These are phyloP conservation scores for Heliconius eleuchia DNA, from an alignment of 1,140 invertebrate species.

Conservation along the genomic window DNA sequence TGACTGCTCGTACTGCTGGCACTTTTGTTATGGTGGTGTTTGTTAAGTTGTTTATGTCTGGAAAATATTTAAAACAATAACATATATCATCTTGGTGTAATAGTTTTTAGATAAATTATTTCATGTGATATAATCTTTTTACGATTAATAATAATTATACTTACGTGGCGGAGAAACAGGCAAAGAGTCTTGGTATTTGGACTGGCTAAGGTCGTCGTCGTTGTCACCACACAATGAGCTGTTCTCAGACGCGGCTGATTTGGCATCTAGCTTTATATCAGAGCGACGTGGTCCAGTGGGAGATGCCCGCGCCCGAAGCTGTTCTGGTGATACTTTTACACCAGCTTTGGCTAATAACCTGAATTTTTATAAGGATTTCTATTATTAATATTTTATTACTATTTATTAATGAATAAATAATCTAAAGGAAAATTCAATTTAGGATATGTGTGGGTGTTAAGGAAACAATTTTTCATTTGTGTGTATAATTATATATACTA, in stretches of 20 bases:
- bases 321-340: conserved; percentile 92
- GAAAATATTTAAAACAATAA: background rate
- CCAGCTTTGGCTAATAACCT: conserved; percentile 92
- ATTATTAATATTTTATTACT: too few species aligned
- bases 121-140: background rate
- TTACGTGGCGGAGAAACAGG: conserved; percentile 81
- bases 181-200: conserved; percentile 73
- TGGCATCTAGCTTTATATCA: conserved; percentile 88
- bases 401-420: background rate
- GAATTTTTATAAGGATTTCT: background rate
- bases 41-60: conserved; percentile 82
- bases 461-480: too few species aligned
- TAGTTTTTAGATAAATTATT: background rate
- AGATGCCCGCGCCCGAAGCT: conserved; percentile 89
- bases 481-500: too few species aligned
- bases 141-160: conserved; percentile 36
- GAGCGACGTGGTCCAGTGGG: conserved; percentile 90
- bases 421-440: too few species aligned
- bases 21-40: conserved; percentile 83
- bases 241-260: conserved; percentile 85
- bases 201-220: conserved; percentile 89
- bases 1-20: conserved; percentile 82
- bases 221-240: conserved; percentile 88
- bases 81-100: background rate
- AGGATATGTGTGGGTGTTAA: too few species aligned